Conservation (phyloP, 2,888 invertebrate species). For the Apamea anceps region DNA sequence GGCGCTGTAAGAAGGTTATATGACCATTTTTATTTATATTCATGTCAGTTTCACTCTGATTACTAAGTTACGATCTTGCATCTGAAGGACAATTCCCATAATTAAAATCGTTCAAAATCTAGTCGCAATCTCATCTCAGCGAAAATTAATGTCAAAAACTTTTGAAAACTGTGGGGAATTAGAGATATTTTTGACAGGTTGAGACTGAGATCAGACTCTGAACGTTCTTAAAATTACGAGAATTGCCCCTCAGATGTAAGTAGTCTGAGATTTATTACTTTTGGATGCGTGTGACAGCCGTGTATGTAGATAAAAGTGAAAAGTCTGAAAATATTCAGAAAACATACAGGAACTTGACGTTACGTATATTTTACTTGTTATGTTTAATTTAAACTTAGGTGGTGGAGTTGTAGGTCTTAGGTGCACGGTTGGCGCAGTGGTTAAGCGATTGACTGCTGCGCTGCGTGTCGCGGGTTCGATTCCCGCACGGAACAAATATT, state of each 20-base stretch:
- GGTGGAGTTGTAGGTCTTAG: too few species aligned
- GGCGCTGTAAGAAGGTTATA: conserved; percentile 61
- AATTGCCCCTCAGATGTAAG: conserved; percentile 7
- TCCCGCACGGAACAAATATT: too few species aligned
- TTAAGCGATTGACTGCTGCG: too few species aligned
- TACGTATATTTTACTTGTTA: too few species aligned
- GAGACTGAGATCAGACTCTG: neutral
- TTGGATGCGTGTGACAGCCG: neutral
- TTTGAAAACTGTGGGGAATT: neutral
- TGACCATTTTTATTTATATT: conserved; percentile 44
- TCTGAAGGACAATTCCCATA: neutral
- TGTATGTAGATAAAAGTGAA: neutral
- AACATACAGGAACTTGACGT: neutral
- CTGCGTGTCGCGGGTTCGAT: too few species aligned
- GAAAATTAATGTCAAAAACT: neutral
- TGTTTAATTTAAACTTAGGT: too few species aligned
- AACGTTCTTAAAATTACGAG: neutral
- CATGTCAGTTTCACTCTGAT: conserved; percentile 39
- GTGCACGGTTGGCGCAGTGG: too few species aligned
- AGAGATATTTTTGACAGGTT: neutral
- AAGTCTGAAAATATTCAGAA: neutral
- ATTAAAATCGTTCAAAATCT: neutral
- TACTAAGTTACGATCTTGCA: conserved; percentile 37
- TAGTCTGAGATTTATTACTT: neutral
- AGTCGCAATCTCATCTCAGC: neutral